These are phyloP conservation scores for Lithophane ornitopus DNA, from an alignment of 2,888 invertebrate species.

Conservation along the genomic window DNA sequence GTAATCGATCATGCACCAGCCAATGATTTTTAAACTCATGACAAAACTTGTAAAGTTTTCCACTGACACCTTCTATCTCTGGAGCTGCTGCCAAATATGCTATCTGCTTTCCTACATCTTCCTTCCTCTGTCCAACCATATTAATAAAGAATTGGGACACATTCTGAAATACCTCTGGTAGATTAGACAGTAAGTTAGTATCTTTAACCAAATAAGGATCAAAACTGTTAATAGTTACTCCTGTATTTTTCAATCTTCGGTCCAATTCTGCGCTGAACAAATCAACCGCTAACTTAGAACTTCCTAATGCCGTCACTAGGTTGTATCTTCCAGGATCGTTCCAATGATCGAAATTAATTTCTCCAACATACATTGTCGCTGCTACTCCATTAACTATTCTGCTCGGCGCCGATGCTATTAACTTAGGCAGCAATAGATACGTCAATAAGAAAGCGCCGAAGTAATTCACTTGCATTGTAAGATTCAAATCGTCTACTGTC, in stretches of 20 bases:
- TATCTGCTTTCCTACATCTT: constrained; percentile 81
- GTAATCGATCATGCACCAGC: constrained; percentile 72
- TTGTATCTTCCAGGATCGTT: constrained; percentile 80
- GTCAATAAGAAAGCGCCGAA: constrained; percentile 94
- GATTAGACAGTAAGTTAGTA: constrained; percentile 78
- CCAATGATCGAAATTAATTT: constrained; percentile 83
- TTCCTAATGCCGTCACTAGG: constrained; percentile 75
- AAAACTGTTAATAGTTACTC: constrained; percentile 92
- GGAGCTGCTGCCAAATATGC: constrained; percentile 80
- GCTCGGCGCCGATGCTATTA: constrained; percentile 90
- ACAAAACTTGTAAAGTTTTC: constrained; percentile 83
- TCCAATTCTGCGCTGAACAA: constrained; percentile 92
- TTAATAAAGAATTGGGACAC: constrained; percentile 75
- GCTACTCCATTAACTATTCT: constrained; percentile 92
- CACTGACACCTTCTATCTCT: constrained; percentile 75
- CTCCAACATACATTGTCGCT: constrained; percentile 88
- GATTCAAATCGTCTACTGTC: constrained; percentile 92
- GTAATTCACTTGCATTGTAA: constrained; percentile 93
- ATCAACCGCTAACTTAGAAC: constrained; percentile 91
- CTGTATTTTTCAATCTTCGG: constrained; percentile 87
- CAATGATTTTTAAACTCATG: constrained; percentile 79
- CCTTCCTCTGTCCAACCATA: constrained; percentile 80
- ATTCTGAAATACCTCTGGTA: constrained; percentile 70
- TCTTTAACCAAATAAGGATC: constrained; percentile 88
- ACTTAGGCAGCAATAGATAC: constrained; percentile 90